phyloP scores from a whole-genome alignment of 1,140 invertebrate genomes.

The Pseudomyrmex cubaensis region DNA sequence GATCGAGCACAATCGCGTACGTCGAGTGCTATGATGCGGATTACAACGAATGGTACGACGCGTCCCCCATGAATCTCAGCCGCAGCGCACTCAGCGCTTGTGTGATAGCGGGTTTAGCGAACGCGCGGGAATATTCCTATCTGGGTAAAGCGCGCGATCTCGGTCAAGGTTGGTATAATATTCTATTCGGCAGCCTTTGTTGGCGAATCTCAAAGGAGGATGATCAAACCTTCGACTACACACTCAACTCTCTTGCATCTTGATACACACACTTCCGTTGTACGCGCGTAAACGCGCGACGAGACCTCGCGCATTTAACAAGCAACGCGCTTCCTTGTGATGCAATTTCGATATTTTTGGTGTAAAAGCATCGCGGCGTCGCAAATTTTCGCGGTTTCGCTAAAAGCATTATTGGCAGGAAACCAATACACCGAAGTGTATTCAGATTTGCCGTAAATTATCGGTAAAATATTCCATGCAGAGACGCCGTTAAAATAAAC shows the following conservation, averaged over 20 bases:
- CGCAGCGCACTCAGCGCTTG: conserved; percentile 94
- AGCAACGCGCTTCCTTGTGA: neutral
- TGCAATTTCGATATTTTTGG: neutral
- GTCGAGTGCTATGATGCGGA: conserved; percentile 91
- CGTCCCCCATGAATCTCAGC: conserved; percentile 89
- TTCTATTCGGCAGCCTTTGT: conserved; percentile 9
- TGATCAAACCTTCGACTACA: conserved; percentile 40
- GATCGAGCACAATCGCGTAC: conserved; percentile 87
- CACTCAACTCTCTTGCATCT: neutral
- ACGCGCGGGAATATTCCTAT: conserved; percentile 90
- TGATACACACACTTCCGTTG: conserved; percentile 27
- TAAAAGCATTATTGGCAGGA: conserved; percentile 8
- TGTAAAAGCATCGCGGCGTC: neutral
- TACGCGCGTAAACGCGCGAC: neutral
- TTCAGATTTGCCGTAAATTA: neutral
- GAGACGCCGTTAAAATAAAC: neutral
- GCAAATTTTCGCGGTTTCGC: neutral
- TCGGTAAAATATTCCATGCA: neutral
- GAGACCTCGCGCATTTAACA: neutral
- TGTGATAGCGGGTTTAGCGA: conserved; percentile 91
- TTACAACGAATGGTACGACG: conserved; percentile 89
- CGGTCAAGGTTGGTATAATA: conserved; percentile 68
- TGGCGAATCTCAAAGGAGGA: conserved; percentile 26
- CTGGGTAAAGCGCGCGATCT: conserved; percentile 74
- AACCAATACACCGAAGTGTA: neutral